phyloP scores from a whole-genome alignment of 1,140 invertebrate genomes.

The Tetramorium parvispinum region DNA sequence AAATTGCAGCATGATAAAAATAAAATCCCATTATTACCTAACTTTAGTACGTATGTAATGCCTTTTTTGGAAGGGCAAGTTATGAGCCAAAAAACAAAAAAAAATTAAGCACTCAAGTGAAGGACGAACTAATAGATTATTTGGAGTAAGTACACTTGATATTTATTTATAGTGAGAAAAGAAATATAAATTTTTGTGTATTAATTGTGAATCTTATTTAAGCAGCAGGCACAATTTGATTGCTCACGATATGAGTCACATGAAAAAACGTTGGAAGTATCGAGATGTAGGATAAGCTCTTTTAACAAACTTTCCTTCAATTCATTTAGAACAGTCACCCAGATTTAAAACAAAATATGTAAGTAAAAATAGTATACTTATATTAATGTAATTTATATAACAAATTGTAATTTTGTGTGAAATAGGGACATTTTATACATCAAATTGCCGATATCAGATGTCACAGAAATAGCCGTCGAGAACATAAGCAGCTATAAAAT shows the following conservation, averaged over 20 bases:
- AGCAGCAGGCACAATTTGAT: not conserved
- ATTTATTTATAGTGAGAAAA: not conserved
- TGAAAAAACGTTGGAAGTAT: constrained; percentile 1
- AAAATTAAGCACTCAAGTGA: not conserved
- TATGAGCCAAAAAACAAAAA: not conserved
- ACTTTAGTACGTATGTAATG: not conserved
- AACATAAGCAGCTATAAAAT: not conserved
- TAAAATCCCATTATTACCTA: not conserved
- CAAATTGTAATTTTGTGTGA: not conserved
- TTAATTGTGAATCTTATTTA: not conserved
- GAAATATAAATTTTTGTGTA: not conserved
- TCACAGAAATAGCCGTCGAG: not conserved
- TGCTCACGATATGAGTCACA: not conserved
- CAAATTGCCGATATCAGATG: not conserved
- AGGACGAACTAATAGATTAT: not conserved
- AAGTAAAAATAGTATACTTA: not conserved
- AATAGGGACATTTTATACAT: not conserved
- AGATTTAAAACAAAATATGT: not conserved
- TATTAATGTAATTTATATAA: not conserved
- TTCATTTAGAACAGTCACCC: not conserved
- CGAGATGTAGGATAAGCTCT: not conserved
- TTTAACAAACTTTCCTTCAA: not conserved
- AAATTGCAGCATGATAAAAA: not conserved
- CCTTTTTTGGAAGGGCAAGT: not conserved
- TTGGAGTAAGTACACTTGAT: not conserved